phyloP scores from a whole-genome alignment of 1,140 invertebrate species.

The Hypsibius dujardini region DNA sequence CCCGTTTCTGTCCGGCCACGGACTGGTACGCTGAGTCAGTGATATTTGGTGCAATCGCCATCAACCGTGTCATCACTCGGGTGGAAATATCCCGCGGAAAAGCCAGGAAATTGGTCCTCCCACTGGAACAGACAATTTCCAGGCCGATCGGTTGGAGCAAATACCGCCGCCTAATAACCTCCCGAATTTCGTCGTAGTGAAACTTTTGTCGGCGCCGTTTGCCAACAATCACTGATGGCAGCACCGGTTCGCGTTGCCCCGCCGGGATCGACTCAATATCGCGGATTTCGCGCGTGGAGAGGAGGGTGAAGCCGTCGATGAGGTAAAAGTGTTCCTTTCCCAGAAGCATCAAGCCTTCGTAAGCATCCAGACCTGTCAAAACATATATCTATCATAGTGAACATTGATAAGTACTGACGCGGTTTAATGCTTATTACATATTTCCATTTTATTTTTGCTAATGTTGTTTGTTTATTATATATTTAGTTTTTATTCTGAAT shows the following conservation, averaged over 20 bases:
- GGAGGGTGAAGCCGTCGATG: constrained; percentile 88
- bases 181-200: constrained; percentile 86
- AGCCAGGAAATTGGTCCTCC: constrained; percentile 84
- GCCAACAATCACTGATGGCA: background rate
- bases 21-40: constrained; percentile 83
- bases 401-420: too few species aligned
- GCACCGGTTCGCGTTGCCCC: constrained; percentile 2
- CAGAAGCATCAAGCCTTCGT: constrained; percentile 84
- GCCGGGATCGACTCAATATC: constrained; percentile 41
- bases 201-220: constrained; percentile 49
- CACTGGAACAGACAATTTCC: constrained; percentile 93
- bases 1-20: constrained; percentile 83
- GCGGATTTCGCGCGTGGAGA: constrained; percentile 80
- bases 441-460: too few species aligned
- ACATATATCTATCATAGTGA: too few species aligned
- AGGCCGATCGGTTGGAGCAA: constrained; percentile 78
- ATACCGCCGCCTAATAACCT: constrained; percentile 46
- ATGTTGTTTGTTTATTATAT: too few species aligned
- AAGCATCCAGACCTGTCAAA: constrained; percentile 89
- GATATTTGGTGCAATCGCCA: constrained; percentile 75
- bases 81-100: constrained; percentile 86
- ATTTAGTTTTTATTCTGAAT: too few species aligned
- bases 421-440: too few species aligned
- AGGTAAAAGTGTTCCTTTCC: constrained; percentile 96
- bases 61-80: constrained; percentile 58